A percentile compares a stretch with the other conserved stretches of the same genome.
Evolutionary conservation across 2,888 invertebrate genomes (phyloP).

Genomic region (Eristalis tenax): DNA sequence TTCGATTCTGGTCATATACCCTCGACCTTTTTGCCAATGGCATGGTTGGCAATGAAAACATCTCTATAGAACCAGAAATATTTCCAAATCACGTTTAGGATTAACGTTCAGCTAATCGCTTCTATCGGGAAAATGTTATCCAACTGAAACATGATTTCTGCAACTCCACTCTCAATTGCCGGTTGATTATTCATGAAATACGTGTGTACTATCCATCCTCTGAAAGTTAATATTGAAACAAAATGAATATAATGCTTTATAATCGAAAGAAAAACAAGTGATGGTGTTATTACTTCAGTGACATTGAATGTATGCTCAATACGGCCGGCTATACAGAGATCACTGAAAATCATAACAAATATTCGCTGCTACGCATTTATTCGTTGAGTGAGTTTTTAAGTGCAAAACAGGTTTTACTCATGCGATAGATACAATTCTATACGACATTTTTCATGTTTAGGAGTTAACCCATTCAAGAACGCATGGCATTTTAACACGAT

Average conservation of each 20-base stretch:
- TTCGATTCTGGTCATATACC: neutral
- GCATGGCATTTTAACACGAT: too few species aligned
- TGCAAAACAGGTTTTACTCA: neutral
- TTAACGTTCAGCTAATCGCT: neutral
- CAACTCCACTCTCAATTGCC: neutral
- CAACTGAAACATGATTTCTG: neutral
- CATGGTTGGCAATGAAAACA: neutral
- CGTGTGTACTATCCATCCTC: neutral
- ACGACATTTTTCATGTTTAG: neutral
- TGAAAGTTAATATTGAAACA: neutral
- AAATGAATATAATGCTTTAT: neutral
- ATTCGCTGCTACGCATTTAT: neutral
- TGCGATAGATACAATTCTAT: neutral
- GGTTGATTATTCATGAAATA: neutral
- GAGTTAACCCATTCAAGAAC: neutral
- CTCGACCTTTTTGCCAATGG: neutral
- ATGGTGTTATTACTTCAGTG: neutral
- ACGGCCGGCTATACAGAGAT: neutral
- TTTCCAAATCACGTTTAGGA: too few species aligned
- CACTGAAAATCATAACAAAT: neutral
- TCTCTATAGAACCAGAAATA: neutral
- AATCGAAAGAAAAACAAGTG: neutral
- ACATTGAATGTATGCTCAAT: neutral
- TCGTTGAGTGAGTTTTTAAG: neutral
- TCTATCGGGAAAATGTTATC: neutral